A percentile compares a stretch with the other conserved stretches of the same genome.
Conservation (phyloP, 2,113 vertebrate genomes). For the Notarius lentiginosus region DNA sequence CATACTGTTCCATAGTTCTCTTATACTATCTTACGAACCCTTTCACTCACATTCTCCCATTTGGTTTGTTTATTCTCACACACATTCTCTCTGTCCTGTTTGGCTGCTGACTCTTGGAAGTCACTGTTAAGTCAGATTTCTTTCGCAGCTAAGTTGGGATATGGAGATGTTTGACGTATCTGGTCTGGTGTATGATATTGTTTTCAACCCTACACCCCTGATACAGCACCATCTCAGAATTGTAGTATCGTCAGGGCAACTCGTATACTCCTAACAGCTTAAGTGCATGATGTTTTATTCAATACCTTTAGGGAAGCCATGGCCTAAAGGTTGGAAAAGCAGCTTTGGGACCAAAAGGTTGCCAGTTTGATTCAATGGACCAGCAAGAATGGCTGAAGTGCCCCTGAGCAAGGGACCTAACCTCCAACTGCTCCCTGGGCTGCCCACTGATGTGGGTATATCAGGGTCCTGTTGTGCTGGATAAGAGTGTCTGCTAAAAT, state of each 20-base stretch:
- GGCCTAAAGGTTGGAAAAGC: too few relatives aligned
- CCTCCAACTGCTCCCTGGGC: too few relatives aligned
- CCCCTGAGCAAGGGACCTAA: too few relatives aligned
- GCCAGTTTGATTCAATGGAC: too few relatives aligned
- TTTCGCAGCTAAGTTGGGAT: not conserved
- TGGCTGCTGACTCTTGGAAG: not conserved
- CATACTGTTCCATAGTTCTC: not conserved
- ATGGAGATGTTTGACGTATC: not conserved
- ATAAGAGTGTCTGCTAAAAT: too few relatives aligned
- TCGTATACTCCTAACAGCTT: not conserved
- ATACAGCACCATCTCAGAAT: not conserved
- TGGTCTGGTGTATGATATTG: not conserved
- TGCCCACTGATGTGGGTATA: too few relatives aligned
- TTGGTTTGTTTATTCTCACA: not conserved
- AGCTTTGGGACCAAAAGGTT: too few relatives aligned
- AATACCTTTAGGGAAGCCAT: too few relatives aligned
- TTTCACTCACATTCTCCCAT: not conserved
- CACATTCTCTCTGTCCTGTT: not conserved
- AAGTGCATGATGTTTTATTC: too few relatives aligned
- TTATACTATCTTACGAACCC: not conserved
- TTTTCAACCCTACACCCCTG: not conserved
- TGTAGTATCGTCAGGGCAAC: not conserved
- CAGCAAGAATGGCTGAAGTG: too few relatives aligned
- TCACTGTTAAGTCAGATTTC: not conserved
- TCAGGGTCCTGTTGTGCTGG: too few relatives aligned